Evolutionary conservation across 2,113 vertebrate species (phyloP).

Genomic region (Camelus dromedarius): DNA sequence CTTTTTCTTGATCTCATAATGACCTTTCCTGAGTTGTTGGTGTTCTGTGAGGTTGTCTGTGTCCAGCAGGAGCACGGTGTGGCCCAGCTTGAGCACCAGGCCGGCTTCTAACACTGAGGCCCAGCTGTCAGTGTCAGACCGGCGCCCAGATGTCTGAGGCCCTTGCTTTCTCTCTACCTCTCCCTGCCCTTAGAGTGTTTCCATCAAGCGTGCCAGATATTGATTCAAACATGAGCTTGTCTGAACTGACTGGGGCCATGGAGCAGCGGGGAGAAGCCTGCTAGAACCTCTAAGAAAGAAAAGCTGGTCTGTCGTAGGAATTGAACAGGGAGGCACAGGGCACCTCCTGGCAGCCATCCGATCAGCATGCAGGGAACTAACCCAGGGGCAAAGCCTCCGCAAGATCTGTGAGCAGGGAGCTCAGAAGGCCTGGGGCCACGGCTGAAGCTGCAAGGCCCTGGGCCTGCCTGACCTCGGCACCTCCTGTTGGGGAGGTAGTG

Average conservation of each 20-base stretch:
- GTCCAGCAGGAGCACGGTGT: not conserved
- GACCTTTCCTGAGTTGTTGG: not conserved
- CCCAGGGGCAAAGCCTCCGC: not conserved
- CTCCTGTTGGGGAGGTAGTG: not conserved
- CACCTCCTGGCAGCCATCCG: not conserved
- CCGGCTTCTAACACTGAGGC: not conserved
- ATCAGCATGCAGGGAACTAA: not conserved
- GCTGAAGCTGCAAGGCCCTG: fast-evolving
- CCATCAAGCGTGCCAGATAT: not conserved
- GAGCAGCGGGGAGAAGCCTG: not conserved
- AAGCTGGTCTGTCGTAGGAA: not conserved
- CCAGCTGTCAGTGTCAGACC: not conserved
- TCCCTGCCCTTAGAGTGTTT: not conserved
- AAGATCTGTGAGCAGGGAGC: not conserved
- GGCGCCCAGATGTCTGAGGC: not conserved
- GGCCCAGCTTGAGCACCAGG: not conserved
- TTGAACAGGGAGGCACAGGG: not conserved
- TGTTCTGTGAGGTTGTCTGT: not conserved
- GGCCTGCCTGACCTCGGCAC: not conserved
- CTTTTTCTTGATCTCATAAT: not conserved
- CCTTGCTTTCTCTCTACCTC: not conserved
- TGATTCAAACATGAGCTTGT: not conserved
- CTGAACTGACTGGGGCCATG: not conserved
- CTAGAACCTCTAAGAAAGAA: not conserved
- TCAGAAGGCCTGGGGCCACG: not conserved